These are phyloP conservation scores for Craterocephalus amniculus DNA, from an alignment of 2,797 vertebrate species.

Conservation along the genomic window DNA sequence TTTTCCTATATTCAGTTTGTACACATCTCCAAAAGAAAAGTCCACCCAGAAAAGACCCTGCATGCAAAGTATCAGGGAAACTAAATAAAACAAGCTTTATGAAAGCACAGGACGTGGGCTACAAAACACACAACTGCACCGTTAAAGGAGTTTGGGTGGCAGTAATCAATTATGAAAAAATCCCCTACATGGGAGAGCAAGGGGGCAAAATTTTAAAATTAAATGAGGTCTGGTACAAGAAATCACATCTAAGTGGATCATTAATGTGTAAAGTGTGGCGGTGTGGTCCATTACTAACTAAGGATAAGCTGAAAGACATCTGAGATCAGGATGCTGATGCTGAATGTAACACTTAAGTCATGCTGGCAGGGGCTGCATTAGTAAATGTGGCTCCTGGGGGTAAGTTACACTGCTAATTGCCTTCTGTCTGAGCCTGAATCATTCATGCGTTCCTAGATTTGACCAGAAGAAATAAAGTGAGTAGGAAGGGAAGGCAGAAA, in stretches of 20 bases:
- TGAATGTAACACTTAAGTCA: conserved; percentile 67
- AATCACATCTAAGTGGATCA: conserved; percentile 64
- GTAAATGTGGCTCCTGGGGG: conserved; percentile 58
- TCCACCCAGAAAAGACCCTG: conserved; percentile 1
- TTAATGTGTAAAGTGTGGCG: conserved; percentile 69
- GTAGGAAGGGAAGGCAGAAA: not conserved
- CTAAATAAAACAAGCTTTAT: conserved; percentile 37
- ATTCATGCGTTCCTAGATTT: conserved; percentile 22
- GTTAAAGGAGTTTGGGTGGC: conserved; percentile 46
- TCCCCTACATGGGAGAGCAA: conserved; percentile 21
- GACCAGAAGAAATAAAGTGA: conserved; percentile 11
- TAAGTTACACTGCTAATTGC: conserved; percentile 49
- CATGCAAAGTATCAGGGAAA: conserved; percentile 26
- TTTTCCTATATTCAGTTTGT: not conserved
- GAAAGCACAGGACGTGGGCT: conserved; percentile 24
- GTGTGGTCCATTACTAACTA: conserved; percentile 45
- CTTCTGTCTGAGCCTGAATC: conserved; percentile 46
- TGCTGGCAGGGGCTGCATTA: conserved; percentile 49
- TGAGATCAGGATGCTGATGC: conserved; percentile 38
- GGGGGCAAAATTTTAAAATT: conserved; percentile 46
- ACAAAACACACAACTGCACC: conserved; percentile 38
- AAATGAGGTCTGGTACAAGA: conserved; percentile 60
- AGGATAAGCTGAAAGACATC: conserved; percentile 48
- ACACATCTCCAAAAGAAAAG: conserved; percentile 5
- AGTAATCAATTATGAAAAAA: conserved; percentile 47